phyloP scores from a whole-genome alignment of 1,140 invertebrate species.

The Telenomus remus region DNA sequence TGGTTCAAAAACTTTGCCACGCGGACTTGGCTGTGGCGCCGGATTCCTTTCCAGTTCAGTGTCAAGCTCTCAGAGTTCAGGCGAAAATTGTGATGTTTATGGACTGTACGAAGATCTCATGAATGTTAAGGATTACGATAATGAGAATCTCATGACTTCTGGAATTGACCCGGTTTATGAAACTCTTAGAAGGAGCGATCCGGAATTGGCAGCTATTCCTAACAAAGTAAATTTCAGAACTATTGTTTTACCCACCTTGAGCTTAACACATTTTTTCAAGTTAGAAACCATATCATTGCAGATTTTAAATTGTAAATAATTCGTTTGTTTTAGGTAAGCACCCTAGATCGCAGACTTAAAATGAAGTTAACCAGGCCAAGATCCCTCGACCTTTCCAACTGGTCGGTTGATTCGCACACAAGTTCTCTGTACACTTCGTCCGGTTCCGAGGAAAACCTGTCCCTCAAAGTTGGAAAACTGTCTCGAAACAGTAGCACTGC shows the following conservation, averaged over 20 bases:
- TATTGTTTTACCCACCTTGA: no score
- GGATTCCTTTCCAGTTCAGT: conserved; percentile 77
- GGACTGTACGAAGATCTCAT: conserved; percentile 92
- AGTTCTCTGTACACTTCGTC: conserved; percentile 88
- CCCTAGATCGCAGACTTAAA: conserved; percentile 84
- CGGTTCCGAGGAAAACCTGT: conserved; percentile 87
- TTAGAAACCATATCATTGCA: no score
- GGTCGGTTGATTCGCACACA: conserved; percentile 90
- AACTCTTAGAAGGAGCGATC: conserved; percentile 84
- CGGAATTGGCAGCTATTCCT: conserved; percentile 87
- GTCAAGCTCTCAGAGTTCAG: conserved; percentile 77
- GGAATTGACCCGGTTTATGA: conserved; percentile 84
- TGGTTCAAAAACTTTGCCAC: conserved; percentile 86
- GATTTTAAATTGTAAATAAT: conserved; percentile 2
- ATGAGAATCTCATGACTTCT: conserved; percentile 79
- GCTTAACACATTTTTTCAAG: no score
- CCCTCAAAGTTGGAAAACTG: conserved; percentile 79
- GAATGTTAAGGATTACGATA: conserved; percentile 91
- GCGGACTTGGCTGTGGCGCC: conserved; percentile 78
- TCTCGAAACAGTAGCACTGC: conserved; percentile 84
- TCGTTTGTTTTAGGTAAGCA: conserved; percentile 73
- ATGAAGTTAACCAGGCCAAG: conserved; percentile 88
- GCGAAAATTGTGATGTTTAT: conserved; percentile 88
- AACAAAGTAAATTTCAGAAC: conserved; percentile 78
- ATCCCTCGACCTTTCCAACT: conserved; percentile 89